phyloP scores from a whole-genome alignment of 2,113 vertebrate genomes.

The Corynorhinus townsendii region DNA sequence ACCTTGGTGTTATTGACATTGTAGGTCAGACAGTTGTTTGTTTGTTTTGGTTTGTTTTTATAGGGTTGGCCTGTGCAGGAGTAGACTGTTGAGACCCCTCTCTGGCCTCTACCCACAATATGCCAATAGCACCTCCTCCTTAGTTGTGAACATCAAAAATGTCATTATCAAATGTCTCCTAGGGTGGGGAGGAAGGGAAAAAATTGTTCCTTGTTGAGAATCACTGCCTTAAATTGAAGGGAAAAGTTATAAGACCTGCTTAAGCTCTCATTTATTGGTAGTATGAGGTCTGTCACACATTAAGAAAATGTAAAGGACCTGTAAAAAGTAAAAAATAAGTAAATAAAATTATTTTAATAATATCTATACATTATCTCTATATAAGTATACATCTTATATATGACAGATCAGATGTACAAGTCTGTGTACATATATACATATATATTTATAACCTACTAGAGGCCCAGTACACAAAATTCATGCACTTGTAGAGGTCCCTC shows the following conservation, averaged over 20 bases:
- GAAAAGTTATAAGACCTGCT: not conserved
- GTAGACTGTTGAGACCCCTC: not conserved
- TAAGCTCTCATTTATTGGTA: not conserved
- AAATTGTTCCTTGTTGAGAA: not conserved
- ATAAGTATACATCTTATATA: not conserved
- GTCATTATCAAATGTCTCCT: not conserved
- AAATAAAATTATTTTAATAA: not conserved
- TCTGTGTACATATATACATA: too few species aligned
- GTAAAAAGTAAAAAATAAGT: not conserved
- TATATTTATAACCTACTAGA: too few species aligned
- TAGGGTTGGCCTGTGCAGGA: not conserved
- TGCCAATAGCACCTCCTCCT: not conserved
- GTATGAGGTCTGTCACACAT: not conserved
- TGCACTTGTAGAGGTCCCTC: too few species aligned
- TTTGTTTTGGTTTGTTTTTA: not conserved
- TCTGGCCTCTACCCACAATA: not conserved
- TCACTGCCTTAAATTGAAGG: not conserved
- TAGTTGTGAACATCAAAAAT: not conserved
- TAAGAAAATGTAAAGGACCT: not conserved
- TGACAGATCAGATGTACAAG: too few species aligned
- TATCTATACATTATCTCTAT: not conserved
- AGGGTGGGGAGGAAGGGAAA: too few species aligned
- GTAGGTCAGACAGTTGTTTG: not conserved
- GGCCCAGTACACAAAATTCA: too few species aligned
- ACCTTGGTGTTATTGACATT: not conserved